Percentiles rank a stretch among this genome's conserved stretches.
Evolutionary conservation across 2,797 vertebrate genomes (phyloP).

Genomic region (Cyprinodon diabolis): DNA sequence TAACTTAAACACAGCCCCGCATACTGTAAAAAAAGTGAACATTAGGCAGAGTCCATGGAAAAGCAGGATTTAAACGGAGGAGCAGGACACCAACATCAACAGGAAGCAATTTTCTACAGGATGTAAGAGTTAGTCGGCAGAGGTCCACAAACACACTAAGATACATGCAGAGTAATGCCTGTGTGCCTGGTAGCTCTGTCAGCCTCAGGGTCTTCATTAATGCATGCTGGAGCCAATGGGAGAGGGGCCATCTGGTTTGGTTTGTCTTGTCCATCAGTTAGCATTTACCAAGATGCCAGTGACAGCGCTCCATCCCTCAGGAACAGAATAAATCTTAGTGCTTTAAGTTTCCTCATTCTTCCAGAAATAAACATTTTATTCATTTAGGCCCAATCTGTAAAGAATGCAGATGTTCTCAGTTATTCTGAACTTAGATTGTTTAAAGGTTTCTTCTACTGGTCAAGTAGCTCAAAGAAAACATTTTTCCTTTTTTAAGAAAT

Average conservation of each 20-base stretch:
- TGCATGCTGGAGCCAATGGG: constrained; percentile 62
- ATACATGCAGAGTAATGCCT: constrained; percentile 26
- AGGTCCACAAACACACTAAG: constrained; percentile 27
- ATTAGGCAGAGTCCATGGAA: constrained; percentile 25
- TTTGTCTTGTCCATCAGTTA: constrained; percentile 67
- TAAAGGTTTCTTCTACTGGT: not conserved
- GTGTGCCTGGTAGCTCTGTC: constrained; percentile 49
- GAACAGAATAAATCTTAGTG: constrained; percentile 24
- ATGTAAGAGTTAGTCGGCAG: constrained; percentile 52
- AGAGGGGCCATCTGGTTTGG: constrained; percentile 73
- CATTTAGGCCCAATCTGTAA: not conserved
- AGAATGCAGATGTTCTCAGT: not conserved
- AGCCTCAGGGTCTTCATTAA: constrained; percentile 70
- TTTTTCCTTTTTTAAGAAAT: not conserved
- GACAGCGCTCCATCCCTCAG: constrained; percentile 49
- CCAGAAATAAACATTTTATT: constrained; percentile 1
- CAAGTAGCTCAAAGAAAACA: not conserved
- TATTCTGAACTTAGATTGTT: not conserved
- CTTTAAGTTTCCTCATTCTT: constrained; percentile 14
- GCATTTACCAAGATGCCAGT: constrained; percentile 63
- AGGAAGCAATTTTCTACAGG: constrained; percentile 75
- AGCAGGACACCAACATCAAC: constrained; percentile 62
- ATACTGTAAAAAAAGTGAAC: constrained; percentile 14
- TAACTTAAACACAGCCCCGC: constrained; percentile 16
- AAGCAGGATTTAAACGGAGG: constrained; percentile 31